phyloP scores from a whole-genome alignment of 2,113 vertebrate species.

The Vombatus ursinus region DNA sequence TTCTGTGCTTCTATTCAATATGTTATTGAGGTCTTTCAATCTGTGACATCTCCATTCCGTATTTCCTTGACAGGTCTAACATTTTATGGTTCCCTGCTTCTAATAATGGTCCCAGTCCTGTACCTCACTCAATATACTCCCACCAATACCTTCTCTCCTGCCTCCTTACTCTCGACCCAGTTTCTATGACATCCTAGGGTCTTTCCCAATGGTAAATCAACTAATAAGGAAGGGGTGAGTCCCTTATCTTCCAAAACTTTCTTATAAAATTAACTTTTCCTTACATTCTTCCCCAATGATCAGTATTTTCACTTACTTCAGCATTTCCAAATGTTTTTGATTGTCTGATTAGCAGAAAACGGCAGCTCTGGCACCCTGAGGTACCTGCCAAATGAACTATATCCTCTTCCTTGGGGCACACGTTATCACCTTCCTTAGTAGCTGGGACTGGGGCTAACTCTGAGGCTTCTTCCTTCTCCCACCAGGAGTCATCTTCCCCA shows the following conservation, averaged over 20 bases:
- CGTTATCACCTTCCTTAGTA: background rate
- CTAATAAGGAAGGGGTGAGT: background rate
- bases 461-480: background rate
- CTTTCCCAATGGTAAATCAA: background rate
- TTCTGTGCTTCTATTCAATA: background rate
- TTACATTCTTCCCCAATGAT: rapidly evolving
- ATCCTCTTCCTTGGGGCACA: constrained; percentile 53
- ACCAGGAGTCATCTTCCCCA: background rate
- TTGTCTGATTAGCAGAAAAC: rapidly evolving
- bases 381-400: background rate
- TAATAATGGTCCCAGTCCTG: background rate
- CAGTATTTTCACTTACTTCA: constrained; percentile 23
- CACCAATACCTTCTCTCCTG: background rate
- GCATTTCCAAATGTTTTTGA: rapidly evolving
- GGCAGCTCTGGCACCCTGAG: background rate
- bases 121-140: background rate
- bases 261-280: background rate
- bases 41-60: background rate
- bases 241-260: background rate
- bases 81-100: background rate
- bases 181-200: background rate
- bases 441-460: background rate
- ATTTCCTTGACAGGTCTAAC: background rate
- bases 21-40: background rate
- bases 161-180: background rate